Percentiles rank a stretch among this genome's conserved stretches.
phyloP scores from a whole-genome alignment of 2,797 vertebrate species.

The Argya squamiceps region DNA sequence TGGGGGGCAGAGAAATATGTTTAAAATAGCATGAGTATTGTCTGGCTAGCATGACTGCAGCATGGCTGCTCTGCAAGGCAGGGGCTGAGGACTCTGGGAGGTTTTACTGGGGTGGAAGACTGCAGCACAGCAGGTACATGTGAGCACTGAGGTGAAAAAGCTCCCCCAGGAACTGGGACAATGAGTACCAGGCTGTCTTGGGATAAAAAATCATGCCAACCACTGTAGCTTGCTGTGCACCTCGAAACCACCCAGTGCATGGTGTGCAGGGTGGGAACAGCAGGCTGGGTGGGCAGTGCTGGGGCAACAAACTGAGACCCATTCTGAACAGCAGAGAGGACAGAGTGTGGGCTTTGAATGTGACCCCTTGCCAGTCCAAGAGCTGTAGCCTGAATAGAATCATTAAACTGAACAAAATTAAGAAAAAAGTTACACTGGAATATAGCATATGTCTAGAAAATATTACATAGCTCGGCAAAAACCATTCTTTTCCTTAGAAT shows the following conservation, averaged over 20 bases:
- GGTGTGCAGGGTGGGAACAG: too few relatives aligned
- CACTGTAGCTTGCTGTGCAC: rapidly evolving
- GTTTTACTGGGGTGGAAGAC: neutral
- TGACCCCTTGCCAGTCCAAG: too few relatives aligned
- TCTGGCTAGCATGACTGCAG: neutral
- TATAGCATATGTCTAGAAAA: neutral
- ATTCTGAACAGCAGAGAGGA: too few relatives aligned
- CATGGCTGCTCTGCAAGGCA: rapidly evolving
- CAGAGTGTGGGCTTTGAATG: rapidly evolving
- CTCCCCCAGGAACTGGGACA: neutral
- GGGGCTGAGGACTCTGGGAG: neutral
- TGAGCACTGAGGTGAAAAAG: too few relatives aligned
- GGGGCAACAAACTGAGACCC: neutral
- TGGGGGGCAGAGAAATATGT: rapidly evolving
- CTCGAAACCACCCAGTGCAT: rapidly evolving
- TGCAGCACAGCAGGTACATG: neutral
- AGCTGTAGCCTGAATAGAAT: neutral
- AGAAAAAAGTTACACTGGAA: neutral
- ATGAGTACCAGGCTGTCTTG: rapidly evolving
- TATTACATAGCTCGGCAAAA: neutral
- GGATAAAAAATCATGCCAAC: rapidly evolving
- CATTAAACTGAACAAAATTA: neutral
- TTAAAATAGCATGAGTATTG: neutral
- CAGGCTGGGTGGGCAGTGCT: neutral
- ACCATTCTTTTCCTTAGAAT: neutral